Evolutionary conservation across 1,140 invertebrate genomes (phyloP), one percentile per base, ranked within the genome.

Genomic region (Lutraria rhynchaena): DNA sequence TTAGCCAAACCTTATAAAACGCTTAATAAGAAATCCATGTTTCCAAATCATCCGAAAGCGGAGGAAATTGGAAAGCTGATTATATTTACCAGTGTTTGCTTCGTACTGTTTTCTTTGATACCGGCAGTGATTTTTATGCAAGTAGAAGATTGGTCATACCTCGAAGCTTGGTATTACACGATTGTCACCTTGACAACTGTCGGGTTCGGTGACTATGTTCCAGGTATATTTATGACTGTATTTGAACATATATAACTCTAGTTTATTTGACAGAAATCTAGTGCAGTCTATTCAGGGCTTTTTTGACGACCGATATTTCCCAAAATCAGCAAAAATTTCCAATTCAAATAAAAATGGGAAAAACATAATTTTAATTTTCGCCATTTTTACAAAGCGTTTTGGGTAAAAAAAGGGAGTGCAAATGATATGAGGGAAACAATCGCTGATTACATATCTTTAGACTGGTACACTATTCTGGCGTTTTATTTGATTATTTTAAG

Each of bases 161-260:
- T 74, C 17, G 81, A 86, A 61, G 57, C 84, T 15, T 77, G 86
- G 15, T 88, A 88, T 57, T 88, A 85, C 61, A 84, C 73, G 67
- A 74, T 87, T 58, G 77, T 86, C 24, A 88, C 87, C 11, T 49
- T 87, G 37, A 86, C 86, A 33, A 87, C 87, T 27, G 61, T 83
- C 44, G 83, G 85, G 35, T 87, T 84, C 19, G 85, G 85, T 1
- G 82, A 82, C 27, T 73, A 61, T 35, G 82, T 82, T n/a, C 74
- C 78, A 37, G 73, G 83, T 76, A 65, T 67, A 37, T 53, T 11
- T n/a, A 69, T 27, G 27, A 17, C 33, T 63, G n/a, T n/a, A n/a
- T 49, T 49, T 49, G 46, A 13, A 13, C n/a, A 49, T 49, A 13
- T 49, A 13, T 13, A 11, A 49, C n/a, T 49, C n/a, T 49, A 49